Conservation (phyloP, 1,140 invertebrate species). For the Dolichoris vasculosae region DNA sequence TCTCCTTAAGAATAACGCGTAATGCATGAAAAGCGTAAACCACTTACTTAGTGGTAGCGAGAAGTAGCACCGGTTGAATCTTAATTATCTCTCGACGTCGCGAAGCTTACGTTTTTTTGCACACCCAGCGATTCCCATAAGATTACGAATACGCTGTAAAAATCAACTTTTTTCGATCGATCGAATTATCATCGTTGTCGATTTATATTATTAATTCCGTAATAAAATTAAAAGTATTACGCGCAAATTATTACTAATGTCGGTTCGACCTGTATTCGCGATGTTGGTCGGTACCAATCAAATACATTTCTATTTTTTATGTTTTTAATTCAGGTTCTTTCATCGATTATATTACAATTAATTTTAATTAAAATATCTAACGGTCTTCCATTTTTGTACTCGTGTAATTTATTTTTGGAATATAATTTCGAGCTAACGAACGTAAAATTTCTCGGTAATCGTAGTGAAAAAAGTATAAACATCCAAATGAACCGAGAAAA, state of each 20-base stretch:
- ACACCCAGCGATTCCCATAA: neutral
- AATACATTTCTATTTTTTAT: no score
- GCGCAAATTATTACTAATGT: neutral
- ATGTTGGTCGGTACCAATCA: no score
- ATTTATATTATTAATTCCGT: neutral
- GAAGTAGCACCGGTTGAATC: neutral
- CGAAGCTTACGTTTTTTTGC: neutral
- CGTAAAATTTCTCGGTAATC: no score
- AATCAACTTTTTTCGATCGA: neutral
- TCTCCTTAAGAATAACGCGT: neutral
- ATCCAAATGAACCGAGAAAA: no score
- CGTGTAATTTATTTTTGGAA: no score
- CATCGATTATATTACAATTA: no score
- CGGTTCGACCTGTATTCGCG: no score
- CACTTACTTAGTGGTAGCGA: neutral
- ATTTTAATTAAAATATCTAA: no score
- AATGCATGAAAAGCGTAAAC: neutral
- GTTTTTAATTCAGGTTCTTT: no score
- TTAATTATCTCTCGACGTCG: neutral
- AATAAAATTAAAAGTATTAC: neutral
- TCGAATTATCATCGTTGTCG: neutral
- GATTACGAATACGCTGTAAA: neutral
- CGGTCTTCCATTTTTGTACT: no score
- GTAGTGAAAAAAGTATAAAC: no score
- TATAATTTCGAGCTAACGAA: no score